These are phyloP conservation scores for Ptyas mucosa DNA, from an alignment of 2,113 vertebrate species.

Conservation along the genomic window DNA sequence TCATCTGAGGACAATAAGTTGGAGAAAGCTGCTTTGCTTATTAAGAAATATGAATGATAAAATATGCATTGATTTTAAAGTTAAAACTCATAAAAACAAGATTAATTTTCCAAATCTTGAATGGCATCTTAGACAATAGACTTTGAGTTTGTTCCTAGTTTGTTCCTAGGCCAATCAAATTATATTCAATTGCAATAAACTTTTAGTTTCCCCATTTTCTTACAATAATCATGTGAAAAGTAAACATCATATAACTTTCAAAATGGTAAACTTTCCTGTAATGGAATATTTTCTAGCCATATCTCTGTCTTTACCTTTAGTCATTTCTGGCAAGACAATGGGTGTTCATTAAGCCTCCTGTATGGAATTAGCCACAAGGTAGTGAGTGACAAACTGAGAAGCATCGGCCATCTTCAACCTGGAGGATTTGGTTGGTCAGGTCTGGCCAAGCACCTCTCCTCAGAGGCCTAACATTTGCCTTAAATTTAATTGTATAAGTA, in stretches of 20 bases:
- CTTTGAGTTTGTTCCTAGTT: background rate
- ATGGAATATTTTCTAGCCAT: background rate
- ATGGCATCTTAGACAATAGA: background rate
- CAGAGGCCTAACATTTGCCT: background rate
- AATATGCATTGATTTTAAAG: background rate
- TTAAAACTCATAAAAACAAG: background rate
- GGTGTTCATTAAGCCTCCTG: background rate
- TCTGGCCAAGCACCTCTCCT: background rate
- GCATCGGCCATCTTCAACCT: background rate
- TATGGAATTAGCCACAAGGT: background rate
- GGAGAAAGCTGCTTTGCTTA: background rate
- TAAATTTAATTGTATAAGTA: background rate
- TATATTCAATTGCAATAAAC: background rate
- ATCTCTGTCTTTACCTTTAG: background rate
- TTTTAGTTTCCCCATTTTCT: background rate
- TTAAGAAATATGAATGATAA: background rate
- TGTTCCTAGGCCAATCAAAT: background rate
- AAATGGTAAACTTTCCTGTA: background rate
- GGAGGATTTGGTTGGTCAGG: background rate
- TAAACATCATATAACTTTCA: background rate
- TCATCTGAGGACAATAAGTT: background rate
- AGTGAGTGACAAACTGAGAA: background rate
- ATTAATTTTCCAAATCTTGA: background rate
- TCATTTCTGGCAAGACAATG: background rate
- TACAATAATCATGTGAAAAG: background rate